phyloP scores from a whole-genome alignment of 2,888 invertebrate genomes.

The Magallana nippona region DNA sequence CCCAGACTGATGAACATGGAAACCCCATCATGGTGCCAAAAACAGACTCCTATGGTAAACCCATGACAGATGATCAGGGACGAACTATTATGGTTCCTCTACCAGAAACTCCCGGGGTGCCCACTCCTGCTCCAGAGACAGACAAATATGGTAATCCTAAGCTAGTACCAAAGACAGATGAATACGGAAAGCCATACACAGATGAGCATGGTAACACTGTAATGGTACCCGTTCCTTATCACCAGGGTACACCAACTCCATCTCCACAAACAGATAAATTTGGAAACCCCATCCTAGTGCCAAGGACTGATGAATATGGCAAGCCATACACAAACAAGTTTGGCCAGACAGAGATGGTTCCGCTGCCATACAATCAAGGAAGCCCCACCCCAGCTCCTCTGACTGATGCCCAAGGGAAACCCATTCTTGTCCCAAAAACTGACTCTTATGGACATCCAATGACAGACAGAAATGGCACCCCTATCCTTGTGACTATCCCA shows the following conservation, averaged over 20 bases:
- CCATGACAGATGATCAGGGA: conserved; percentile 47
- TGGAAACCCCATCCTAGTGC: conserved; percentile 49
- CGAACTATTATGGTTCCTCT: conserved; percentile 30
- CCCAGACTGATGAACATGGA: conserved; percentile 44
- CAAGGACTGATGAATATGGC: conserved; percentile 40
- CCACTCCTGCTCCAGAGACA: conserved; percentile 52
- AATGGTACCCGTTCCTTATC: conserved; percentile 53
- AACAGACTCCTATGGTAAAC: conserved; percentile 43
- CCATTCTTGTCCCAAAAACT: conserved; percentile 51
- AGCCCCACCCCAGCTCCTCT: conserved; percentile 54
- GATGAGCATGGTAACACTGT: conserved; percentile 39
- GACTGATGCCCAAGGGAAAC: conserved; percentile 45
- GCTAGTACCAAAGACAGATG: conserved; percentile 83
- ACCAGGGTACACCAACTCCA: conserved; percentile 51
- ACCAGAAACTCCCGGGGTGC: not conserved
- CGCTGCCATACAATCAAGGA: conserved; percentile 13
- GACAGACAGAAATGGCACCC: conserved; percentile 36
- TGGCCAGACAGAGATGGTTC: not conserved
- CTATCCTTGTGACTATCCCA: conserved; percentile 36
- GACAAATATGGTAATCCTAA: conserved; percentile 81
- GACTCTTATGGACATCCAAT: conserved; percentile 50
- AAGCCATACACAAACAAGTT: conserved; percentile 35
- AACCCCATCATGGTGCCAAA: conserved; percentile 54
- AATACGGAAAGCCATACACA: conserved; percentile 78
- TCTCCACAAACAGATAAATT: conserved; percentile 44